phyloP scores from a whole-genome alignment of 2,888 invertebrate species.

The Hemithea aestivaria region DNA sequence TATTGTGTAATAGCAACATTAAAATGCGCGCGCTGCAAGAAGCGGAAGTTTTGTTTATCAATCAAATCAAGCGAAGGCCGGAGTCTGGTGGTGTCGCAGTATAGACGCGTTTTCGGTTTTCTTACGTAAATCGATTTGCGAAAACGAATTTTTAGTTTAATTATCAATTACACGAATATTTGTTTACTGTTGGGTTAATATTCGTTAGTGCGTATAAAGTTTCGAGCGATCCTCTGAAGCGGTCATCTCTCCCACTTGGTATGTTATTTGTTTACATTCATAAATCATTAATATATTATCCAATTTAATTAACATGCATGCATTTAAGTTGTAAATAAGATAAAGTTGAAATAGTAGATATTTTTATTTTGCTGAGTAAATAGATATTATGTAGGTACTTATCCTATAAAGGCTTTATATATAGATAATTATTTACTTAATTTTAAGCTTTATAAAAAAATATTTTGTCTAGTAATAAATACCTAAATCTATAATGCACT shows the following conservation, averaged over 20 bases:
- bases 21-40: slow-evolving; percentile 68
- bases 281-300: too few species aligned
- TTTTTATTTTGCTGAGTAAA: too few species aligned
- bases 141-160: slow-evolving; percentile 16
- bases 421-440: too few species aligned
- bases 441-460: too few species aligned
- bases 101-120: slow-evolving; percentile 36
- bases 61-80: slow-evolving; percentile 55
- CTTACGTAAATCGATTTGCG: slow-evolving; percentile 45
- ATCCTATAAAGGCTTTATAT: too few species aligned
- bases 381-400: too few species aligned
- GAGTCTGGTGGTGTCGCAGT: slow-evolving; percentile 44
- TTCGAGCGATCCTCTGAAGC: slow-evolving; percentile 3
- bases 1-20: slow-evolving; percentile 37
- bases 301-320: too few species aligned
- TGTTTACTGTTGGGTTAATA: slow-evolving; percentile 1
- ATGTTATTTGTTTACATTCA: slow-evolving; percentile 17
- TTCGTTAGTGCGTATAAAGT: slow-evolving; percentile 1
- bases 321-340: too few species aligned
- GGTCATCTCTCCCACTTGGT: slow-evolving; percentile 7
- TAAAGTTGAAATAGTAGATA: too few species aligned
- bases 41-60: slow-evolving; percentile 74
- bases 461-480: too few species aligned
- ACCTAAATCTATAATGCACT: too few species aligned
- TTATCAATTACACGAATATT: slow-evolving; percentile 9